Evolutionary conservation across 2,113 vertebrate genomes (phyloP).

Genomic region (Bagarius yarrelli): DNA sequence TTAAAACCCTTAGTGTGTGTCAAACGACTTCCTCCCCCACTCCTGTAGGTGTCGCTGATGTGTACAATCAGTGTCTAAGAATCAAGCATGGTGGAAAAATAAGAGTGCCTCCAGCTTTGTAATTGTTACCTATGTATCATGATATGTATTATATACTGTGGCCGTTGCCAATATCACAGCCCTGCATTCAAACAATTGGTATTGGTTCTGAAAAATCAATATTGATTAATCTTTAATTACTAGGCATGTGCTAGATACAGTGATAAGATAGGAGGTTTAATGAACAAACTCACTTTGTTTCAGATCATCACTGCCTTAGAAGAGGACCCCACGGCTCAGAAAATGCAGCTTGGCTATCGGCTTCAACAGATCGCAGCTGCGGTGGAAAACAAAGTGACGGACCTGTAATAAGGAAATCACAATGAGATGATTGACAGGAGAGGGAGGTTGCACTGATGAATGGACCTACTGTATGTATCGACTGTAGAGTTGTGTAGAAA

Average conservation of each 20-base stretch:
- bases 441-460: background rate
- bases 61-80: no score
- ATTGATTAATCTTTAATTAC: background rate
- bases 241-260: background rate
- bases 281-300: background rate
- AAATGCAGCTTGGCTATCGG: slow-evolving; percentile 96
- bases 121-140: no score
- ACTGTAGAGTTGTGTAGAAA: slow-evolving; percentile 18
- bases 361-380: slow-evolving; percentile 96
- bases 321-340: slow-evolving; percentile 91
- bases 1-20: no score
- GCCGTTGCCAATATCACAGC: no score
- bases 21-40: no score
- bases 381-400: slow-evolving; percentile 97
- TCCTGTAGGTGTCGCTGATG: no score
- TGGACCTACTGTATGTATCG: slow-evolving; percentile 20
- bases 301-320: slow-evolving; percentile 95
- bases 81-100: no score
- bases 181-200: no score
- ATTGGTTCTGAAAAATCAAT: no score
- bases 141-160: no score
- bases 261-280: background rate
- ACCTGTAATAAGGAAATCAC: slow-evolving; percentile 78
- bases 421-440: background rate
- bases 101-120: no score